Base-by-base conservation (phyloP, 2,888 invertebrate species). In the Acrocera orbiculus region DNA sequence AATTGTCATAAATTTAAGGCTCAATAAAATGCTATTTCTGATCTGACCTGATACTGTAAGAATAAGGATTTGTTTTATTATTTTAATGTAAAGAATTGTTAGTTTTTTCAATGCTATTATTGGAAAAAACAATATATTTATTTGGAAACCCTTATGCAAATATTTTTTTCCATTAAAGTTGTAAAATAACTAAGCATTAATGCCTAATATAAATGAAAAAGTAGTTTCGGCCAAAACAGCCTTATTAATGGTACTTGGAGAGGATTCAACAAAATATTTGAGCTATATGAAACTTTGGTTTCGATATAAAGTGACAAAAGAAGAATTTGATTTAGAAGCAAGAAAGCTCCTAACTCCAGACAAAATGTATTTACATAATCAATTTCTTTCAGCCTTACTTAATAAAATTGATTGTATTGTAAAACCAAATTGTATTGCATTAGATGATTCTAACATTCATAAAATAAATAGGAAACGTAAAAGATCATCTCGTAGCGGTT, bases 281-380 rank as follows among this genome's bases (percentile, higher is more conserved):
- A 65, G 65, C 30, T 69, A 76, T 43, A 70, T 82, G 67, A 77
- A 76, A 44, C 65, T 73, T 32, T 82, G 80, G 79, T 81, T 82
- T 47, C 66, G 70, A 33, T 67, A 68, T 53, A 69, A 81, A 58
- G 68, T 79, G 39, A 75, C 78, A 0, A 83, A 82, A 53, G 78
- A 83, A 51, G 80, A 86, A 47, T 87, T 90, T 53, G 86, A 89
- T 48, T 55, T 61, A 10, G 78, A 80, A 59, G 80, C 81, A 5
- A 66, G 85, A 24, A 73, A 74, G 51, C 59, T 87, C 11, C 59
- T 90, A 40, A 66, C 68, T 7, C 61, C 68, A 6, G 76, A 82
- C 29, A 77, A 83, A 58, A 69, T 86, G 17, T 77, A 76, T 51
- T 67, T 78, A 34, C 90, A 90, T 54, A 89, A 89, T 58, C 73